Base-by-base conservation (phyloP, 2,113 vertebrate species). In the Ivindomyrus marchei region DNA sequence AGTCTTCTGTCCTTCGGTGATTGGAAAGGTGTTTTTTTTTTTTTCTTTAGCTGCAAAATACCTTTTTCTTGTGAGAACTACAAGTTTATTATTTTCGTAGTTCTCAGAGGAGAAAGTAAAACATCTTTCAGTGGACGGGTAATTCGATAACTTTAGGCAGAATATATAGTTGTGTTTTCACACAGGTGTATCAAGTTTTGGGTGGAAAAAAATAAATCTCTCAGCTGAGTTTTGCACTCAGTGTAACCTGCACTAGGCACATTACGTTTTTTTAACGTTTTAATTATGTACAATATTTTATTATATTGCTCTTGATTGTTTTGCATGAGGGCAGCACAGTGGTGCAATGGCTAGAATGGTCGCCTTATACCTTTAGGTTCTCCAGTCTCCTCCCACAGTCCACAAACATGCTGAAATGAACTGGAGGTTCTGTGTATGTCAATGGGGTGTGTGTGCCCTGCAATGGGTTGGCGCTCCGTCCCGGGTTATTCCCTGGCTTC, bases 171-270 rank as follows among this genome's bases (percentile, higher is more conserved):
- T 36, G 66, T 36, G 27, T 74, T 36, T 36, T 31, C 66, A 36
- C 9, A 74, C 31, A 74, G 66, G 10, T 17, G 27, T 17, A 36
- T 36, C 3, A 27, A 13, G 11, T 36, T 24, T 74, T 74, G 66
- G 27, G 24, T 0, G 1, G 9, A 36, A 2, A n/a, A 58, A 27
- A 70, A 74, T 10, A 74, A 15, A 36, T 77, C 36, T 92, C 98
- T 98, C 52, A 99, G 98, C 98, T 99, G 96, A 90, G 47, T 56
- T 42, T 70, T 66, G n/a, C 27, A 42, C 58, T 77, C 24, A 4
- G 46, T 27, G n/a, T 74, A 77, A 49, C 4, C 5, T 50, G 45
- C 21, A 66, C 31, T 62, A 39, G 19, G 56, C 21, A 62, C 56
- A 58, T 58, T 58, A 56, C 19, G 0, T 8, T 58, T 56, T 56